Conservation (phyloP, 2,797 vertebrate species). For the Siniperca undulata region DNA sequence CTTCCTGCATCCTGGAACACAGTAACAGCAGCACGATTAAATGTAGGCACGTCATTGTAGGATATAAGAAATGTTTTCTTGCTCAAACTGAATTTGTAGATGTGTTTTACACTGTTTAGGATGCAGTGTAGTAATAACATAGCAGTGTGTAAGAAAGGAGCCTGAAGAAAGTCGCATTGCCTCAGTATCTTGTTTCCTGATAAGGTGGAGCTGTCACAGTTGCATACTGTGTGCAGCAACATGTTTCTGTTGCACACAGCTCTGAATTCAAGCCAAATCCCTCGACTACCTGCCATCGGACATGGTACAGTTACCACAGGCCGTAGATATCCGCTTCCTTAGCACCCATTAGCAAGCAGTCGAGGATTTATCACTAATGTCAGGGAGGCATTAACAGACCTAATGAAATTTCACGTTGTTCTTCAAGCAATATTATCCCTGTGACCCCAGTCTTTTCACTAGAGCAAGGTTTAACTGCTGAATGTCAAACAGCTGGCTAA, state of each 20-base stretch:
- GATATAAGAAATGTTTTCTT: conserved; percentile 8
- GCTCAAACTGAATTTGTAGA: conserved; percentile 20
- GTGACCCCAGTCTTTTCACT: conserved; percentile 76
- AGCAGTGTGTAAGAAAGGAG: conserved; percentile 32
- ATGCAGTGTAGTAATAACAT: conserved; percentile 22
- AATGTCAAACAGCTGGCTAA: conserved; percentile 77
- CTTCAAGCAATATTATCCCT: conserved; percentile 79
- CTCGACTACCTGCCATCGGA: conserved; percentile 58
- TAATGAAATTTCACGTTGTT: conserved; percentile 83
- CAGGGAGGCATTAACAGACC: conserved; percentile 77
- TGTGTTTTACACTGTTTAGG: conserved; percentile 26
- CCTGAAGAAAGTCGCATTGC: conserved; percentile 29
- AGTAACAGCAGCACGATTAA: conserved; percentile 13
- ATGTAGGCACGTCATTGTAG: conserved; percentile 9
- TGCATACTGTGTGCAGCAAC: conserved; percentile 46
- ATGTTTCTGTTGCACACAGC: conserved; percentile 51
- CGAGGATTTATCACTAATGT: conserved; percentile 81
- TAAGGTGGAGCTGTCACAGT: conserved; percentile 50
- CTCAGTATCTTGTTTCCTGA: conserved; percentile 55
- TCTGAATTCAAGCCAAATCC: conserved; percentile 57
- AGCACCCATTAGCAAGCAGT: conserved; percentile 74
- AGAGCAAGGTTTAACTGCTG: conserved; percentile 75
- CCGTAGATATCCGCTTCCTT: conserved; percentile 70
- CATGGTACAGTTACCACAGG: conserved; percentile 61
- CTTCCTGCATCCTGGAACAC: conserved; percentile 43